Conservation (phyloP, 2,888 invertebrate genomes). For the Taphrorychus bicolor region DNA sequence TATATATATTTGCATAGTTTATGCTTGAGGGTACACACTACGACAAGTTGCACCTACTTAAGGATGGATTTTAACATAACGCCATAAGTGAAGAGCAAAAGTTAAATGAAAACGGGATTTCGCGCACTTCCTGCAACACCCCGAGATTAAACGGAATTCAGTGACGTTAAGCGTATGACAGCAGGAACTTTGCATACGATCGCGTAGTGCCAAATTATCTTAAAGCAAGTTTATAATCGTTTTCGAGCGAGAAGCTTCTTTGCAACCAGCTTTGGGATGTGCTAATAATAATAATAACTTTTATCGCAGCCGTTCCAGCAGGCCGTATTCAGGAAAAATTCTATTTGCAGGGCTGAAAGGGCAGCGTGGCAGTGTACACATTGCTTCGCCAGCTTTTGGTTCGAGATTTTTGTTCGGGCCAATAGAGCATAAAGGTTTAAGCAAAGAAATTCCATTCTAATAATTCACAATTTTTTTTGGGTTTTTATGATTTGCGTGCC, state of each 20-base stretch:
- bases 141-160: neutral
- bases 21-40: too few species aligned
- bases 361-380: too few species aligned
- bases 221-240: neutral
- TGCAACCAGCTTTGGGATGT: neutral
- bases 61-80: neutral
- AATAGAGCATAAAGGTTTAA: too few species aligned
- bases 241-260: neutral
- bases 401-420: too few species aligned
- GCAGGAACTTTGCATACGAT: neutral
- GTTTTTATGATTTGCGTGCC: too few species aligned
- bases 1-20: too few species aligned
- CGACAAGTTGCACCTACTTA: neutral
- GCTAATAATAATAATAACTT: neutral
- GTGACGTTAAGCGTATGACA: neutral
- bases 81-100: neutral
- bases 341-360: too few species aligned
- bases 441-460: too few species aligned
- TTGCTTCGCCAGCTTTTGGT: too few species aligned
- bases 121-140: neutral
- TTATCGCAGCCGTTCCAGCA: neutral
- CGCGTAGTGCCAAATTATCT: slow-evolving; percentile 1
- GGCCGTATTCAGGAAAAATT: too few species aligned
- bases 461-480: too few species aligned
- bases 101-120: neutral